These are phyloP conservation scores for Xiphorhynchus elegans DNA, from an alignment of 2,113 vertebrate genomes.

Conservation along the genomic window DNA sequence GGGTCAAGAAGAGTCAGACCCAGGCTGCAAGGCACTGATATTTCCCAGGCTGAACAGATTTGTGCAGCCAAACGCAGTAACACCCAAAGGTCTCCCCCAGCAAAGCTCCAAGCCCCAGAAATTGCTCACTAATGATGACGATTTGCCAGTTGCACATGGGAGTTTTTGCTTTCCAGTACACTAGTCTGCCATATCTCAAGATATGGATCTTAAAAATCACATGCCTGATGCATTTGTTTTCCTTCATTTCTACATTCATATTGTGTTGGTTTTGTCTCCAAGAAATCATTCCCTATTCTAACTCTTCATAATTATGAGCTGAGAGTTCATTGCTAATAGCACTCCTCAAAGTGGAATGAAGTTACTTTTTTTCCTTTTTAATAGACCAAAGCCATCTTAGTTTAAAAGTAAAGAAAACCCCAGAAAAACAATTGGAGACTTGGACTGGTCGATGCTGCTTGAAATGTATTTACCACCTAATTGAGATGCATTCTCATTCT, in stretches of 20 bases:
- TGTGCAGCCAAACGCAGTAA: background rate
- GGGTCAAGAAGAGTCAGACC: background rate
- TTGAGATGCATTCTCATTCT: slow-evolving; percentile 50
- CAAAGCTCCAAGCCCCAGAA: background rate
- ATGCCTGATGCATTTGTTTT: slow-evolving; percentile 5
- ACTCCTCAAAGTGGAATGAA: slow-evolving; percentile 62
- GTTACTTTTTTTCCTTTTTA: background rate
- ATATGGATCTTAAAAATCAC: background rate
- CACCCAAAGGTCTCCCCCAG: background rate
- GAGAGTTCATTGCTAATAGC: slow-evolving; percentile 58
- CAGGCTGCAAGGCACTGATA: background rate
- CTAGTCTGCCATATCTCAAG: background rate
- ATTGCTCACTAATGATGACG: slow-evolving; percentile 12
- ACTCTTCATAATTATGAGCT: slow-evolving; percentile 46
- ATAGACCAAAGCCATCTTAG: background rate
- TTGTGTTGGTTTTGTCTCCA: slow-evolving; percentile 43
- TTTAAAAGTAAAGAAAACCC: slow-evolving; percentile 46
- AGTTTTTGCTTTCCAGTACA: background rate
- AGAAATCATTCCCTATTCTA: slow-evolving; percentile 62
- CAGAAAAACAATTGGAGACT: background rate
- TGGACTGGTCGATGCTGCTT: slow-evolving; percentile 16
- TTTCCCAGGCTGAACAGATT: background rate
- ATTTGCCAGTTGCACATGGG: slow-evolving; percentile 2
- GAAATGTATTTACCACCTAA: slow-evolving; percentile 37
- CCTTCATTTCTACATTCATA: slow-evolving; percentile 27